Evolutionary conservation across 2,888 invertebrate genomes (phyloP), one percentile per base, ranked within the genome.

Genomic region (Abscondita cerata): DNA sequence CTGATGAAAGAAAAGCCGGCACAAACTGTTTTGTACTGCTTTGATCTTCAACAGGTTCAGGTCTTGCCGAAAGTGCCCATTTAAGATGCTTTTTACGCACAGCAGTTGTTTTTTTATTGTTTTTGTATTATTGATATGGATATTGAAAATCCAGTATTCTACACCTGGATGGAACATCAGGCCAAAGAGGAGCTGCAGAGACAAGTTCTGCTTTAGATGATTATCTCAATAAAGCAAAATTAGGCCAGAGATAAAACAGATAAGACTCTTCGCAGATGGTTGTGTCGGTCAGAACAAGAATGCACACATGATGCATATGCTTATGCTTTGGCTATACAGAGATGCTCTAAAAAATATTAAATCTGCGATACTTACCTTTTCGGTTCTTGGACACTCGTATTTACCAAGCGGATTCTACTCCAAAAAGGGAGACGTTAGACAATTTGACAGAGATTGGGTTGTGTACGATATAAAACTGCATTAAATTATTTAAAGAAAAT

Each of bases 401-500:
- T 36, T 36, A 12, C 36, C 36, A 12, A 12, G 52, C 52, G 58
- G 55, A 19, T 59, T 62, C 53, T 66, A 64, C 56, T 59, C 54
- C 36, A 66, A 64, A 38, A 64, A 56, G 38, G 40, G 41, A 59
- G 54, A 65, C 6, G 54, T 62, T 67, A 41, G 62, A 54, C 41
- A 52, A 57, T 48, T 67, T 62, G 64, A 62, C 61, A 34, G 5
- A 9, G 16, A 34, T 36, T 52, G 52, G 20, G 25, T 41, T 52
- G 40, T 52, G n/a, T 64, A 48, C 55, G 60, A 64, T 53, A 62
- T 60, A 47, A 68, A 31, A 41, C 52, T 41, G 62, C 64, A 11
- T 64, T 68, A 55, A 44, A 52, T 59, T 64, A 41, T 59, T 62
- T 62, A 57, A 64, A 64, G 51, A 68, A 68, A 68, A 64, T 64